These are phyloP conservation scores for Augochlora pura DNA, from an alignment of 1,140 invertebrate species.

Conservation along the genomic window DNA sequence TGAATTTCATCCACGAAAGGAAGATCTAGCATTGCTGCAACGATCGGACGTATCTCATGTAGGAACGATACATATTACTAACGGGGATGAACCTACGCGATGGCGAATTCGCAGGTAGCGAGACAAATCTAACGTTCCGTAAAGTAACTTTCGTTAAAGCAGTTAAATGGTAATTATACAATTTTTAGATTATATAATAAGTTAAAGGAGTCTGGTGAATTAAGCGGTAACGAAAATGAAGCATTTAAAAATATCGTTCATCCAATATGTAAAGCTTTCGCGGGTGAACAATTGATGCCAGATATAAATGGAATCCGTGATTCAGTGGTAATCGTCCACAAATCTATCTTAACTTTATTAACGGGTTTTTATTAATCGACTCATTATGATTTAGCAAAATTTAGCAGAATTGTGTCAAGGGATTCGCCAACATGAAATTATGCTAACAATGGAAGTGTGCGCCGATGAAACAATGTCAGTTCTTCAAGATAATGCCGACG, in stretches of 20 bases:
- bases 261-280: slow-evolving; percentile 73
- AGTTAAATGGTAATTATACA: neutral
- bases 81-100: slow-evolving; percentile 77
- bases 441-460: slow-evolving; percentile 73
- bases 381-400: slow-evolving; percentile 68
- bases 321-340: slow-evolving; percentile 67
- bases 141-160: neutral
- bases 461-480: slow-evolving; percentile 75
- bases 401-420: slow-evolving; percentile 73
- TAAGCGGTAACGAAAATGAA: slow-evolving; percentile 68
- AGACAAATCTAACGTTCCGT: neutral
- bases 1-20: slow-evolving; percentile 73
- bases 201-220: slow-evolving; percentile 69
- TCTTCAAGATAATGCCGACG: slow-evolving; percentile 73
- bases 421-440: slow-evolving; percentile 73
- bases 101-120: slow-evolving; percentile 74
- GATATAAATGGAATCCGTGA: slow-evolving; percentile 73
- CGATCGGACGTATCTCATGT: slow-evolving; percentile 71
- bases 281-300: slow-evolving; percentile 67
- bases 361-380: slow-evolving; percentile 6
- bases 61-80: slow-evolving; percentile 73
- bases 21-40: slow-evolving; percentile 69
- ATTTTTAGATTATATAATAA: slow-evolving; percentile 72
- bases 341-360: slow-evolving; percentile 16
- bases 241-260: slow-evolving; percentile 71